Evolutionary conservation across 2,797 vertebrate genomes (phyloP).

Genomic region (Sebastes vulpes): DNA sequence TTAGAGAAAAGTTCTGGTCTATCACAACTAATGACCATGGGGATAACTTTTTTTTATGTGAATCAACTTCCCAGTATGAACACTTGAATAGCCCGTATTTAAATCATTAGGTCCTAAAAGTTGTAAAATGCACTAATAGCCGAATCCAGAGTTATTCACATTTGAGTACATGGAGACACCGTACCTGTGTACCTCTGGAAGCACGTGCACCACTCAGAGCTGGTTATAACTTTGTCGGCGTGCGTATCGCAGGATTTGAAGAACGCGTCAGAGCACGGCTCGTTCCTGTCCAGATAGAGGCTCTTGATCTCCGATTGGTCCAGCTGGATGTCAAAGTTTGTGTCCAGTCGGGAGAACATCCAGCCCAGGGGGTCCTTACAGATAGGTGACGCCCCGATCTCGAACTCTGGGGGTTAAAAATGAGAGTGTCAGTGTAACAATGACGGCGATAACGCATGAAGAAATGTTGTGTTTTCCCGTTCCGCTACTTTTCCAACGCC

Average conservation of each 20-base stretch:
- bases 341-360: constrained; percentile 98
- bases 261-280: constrained; percentile 91
- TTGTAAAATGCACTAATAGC: too few relatives aligned
- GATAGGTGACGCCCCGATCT: constrained; percentile 90
- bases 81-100: too few relatives aligned
- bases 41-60: too few relatives aligned
- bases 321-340: constrained; percentile 93
- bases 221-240: constrained; percentile 91
- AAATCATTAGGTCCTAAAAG: too few relatives aligned
- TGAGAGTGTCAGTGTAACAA: background rate
- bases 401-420: constrained; percentile 84
- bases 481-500: background rate
- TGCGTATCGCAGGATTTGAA: constrained; percentile 95
- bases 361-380: constrained; percentile 96
- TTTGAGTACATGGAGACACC: background rate
- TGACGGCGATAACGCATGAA: background rate
- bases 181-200: constrained; percentile 95
- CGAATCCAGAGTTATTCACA: too few relatives aligned
- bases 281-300: constrained; percentile 93
- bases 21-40: background rate
- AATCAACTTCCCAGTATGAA: too few relatives aligned
- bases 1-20: background rate
- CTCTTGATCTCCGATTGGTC: constrained; percentile 94
- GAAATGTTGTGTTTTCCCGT: background rate
- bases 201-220: constrained; percentile 97